Evolutionary conservation across 2,113 vertebrate species (phyloP), one percentile per base, ranked within the genome.

Genomic region (Phocoena sinus): DNA sequence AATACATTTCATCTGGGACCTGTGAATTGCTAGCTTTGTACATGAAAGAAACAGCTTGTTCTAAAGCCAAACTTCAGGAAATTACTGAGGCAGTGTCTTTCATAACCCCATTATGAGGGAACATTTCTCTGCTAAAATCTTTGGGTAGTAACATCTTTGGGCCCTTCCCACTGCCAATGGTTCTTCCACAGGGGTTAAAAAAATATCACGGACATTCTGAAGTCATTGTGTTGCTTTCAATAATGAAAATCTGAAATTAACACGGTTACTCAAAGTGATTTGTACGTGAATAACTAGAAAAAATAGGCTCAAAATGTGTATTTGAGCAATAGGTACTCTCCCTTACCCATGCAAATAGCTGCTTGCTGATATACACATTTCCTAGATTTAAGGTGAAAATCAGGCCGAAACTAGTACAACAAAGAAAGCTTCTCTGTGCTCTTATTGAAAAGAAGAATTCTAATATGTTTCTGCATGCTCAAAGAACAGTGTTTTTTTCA

Each of bases 191-290:
- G 96, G 71, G 31, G 86, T 96, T 98, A 96, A 97, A 98, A 97
- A 97, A 98, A 97, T 94, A 98, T 89, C 83, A 77, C 3, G 21
- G 71, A 94, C 60, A 96, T 97, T 98, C 97, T 89, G 71, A 91
- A 94, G 21, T 25, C 44, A 85, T 92, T 92, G 70, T 95, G 87
- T 56, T 97, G 50, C 86, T 97, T 97, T 97, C 5, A 1, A 36
- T 96, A 96, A 97, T 92, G 84, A 98, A 91, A 97, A 96, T 83
- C 62, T 91, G 79, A 97, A 95, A 98, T 94, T 93, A 96, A 97
- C 53, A 73, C 1, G 8, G 56, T 60, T 97, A 76, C n/a, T 83
- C 56, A 96, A 98, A 94, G 56, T 74, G 2, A 41, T 85, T 98
- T 96, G n/a, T 56, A 90, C 11, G n/a, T 84, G 33, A 94, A 67